phyloP scores from a whole-genome alignment of 1,140 invertebrate genomes.

The Pteromalus puparum region DNA sequence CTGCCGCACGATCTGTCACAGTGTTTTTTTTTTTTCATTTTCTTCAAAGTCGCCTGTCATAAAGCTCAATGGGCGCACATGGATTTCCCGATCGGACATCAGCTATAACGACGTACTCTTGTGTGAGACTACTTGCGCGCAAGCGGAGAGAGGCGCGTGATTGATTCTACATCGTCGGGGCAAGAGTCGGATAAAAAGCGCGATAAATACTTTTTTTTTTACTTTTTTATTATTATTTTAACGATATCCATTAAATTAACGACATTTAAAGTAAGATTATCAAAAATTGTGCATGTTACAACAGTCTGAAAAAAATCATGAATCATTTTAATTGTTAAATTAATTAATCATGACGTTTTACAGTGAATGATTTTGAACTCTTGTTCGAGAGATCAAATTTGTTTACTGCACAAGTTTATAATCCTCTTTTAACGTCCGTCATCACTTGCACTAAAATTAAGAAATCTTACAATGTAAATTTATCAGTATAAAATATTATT shows the following conservation, averaged over 20 bases:
- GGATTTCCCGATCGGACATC: constrained; percentile 11
- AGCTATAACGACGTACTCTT: constrained; percentile 7
- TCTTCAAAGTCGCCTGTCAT: constrained; percentile 10
- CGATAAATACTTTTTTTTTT: constrained; percentile 16
- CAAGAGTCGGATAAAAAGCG: constrained; percentile 11
- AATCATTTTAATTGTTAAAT: too few relatives aligned
- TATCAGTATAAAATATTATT: neutral
- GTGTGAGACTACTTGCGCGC: constrained; percentile 9
- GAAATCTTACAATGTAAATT: neutral
- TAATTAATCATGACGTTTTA: too few relatives aligned
- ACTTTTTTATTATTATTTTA: neutral
- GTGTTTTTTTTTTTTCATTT: neutral
- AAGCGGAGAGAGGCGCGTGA: constrained; percentile 25
- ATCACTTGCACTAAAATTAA: neutral
- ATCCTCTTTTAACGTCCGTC: too few relatives aligned
- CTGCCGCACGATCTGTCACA: neutral
- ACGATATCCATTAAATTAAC: neutral
- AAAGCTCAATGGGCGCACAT: constrained; percentile 20
- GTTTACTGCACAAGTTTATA: too few relatives aligned
- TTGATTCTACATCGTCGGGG: constrained; percentile 19
- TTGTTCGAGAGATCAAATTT: too few relatives aligned
- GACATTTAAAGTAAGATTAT: neutral
- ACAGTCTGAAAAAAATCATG: too few relatives aligned
- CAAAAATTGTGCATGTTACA: too few relatives aligned
- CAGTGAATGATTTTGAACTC: too few relatives aligned